Evolutionary conservation across 1,140 invertebrate species (phyloP), one percentile per base, ranked within the genome.

Genomic region (Goniozus legneri): DNA sequence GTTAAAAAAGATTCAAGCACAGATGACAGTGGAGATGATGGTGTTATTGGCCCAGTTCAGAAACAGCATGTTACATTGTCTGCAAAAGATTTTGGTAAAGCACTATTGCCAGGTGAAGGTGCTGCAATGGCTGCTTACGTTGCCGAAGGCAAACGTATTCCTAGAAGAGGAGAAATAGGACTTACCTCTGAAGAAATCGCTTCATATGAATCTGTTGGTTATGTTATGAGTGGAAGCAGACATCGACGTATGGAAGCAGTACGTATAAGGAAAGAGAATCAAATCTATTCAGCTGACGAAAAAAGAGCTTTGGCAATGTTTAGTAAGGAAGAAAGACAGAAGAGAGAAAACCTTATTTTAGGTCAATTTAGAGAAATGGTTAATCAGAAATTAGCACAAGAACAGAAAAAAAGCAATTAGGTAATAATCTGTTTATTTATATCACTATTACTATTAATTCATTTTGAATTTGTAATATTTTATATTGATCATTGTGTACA

Each of bases 161-260:
- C 97, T 0, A 77, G 97, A 18, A 80, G 97, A 82, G 97, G 97
- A 71, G 97, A 99, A 82, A 99, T 99, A 60, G 97, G 97, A 18
- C 80, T 99, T 2, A 98, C 95, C 0, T 93, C 91, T 0, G 88
- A 97, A 33, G 92, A 99, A 78, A 99, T 99, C 36, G 88, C 87
- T 1, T 76, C 82, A 0, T 99, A 91, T 71, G 97, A 99, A 74
- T 79, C 86, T n/a, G 91, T 95, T 12, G 97, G 97, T 12, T 92
- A 91, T 64, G 96, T 99, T 0, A 99, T 99, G 97, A 97, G 93
- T 71, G 97, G 97, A 16, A 96, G 92, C 76, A 84, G 97, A 64
- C 97, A 99, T 82, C 88, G 97, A 8, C 85, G 96, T 49, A 99
- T 99, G 97, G 97, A 99, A 77, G 97, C 97, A 61, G 97, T 99